A percentile compares a stretch with the other conserved stretches of the same genome.
phyloP scores from a whole-genome alignment of 2,888 invertebrate genomes.

The Abrostola tripartita region DNA sequence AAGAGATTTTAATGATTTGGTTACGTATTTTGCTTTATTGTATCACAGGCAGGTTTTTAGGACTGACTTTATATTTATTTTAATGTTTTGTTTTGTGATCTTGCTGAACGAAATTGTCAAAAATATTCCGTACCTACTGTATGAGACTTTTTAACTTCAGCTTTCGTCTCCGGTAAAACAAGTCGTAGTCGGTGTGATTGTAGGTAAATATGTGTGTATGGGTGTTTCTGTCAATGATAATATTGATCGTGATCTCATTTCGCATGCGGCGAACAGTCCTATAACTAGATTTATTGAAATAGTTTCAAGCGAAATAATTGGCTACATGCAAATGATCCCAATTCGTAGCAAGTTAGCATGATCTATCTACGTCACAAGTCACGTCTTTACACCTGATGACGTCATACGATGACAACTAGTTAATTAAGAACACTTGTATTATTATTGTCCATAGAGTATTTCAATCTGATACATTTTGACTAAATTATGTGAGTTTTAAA shows the following conservation, averaged over 20 bases:
- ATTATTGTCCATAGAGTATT: neutral
- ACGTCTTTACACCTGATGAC: neutral
- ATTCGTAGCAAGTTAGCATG: conserved; percentile 2
- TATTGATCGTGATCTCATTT: neutral
- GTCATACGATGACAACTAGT: neutral
- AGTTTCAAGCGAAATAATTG: neutral
- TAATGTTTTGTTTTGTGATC: no score
- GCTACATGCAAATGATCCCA: neutral
- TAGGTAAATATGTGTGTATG: no score
- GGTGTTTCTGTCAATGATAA: neutral
- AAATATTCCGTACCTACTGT: no score
- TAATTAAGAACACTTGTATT: neutral
- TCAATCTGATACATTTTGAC: no score
- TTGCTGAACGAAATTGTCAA: no score
- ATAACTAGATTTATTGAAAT: neutral
- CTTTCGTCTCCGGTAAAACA: no score
- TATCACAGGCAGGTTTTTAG: no score
- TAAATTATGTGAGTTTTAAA: no score
- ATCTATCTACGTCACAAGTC: neutral
- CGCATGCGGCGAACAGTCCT: neutral
- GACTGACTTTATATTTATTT: no score
- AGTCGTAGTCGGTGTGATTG: no score
- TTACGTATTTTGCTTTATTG: no score
- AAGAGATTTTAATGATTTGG: conserved; percentile 1
- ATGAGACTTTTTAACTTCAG: no score